phyloP scores from a whole-genome alignment of 2,797 vertebrate species.

The Rousettus madagascariensis region DNA sequence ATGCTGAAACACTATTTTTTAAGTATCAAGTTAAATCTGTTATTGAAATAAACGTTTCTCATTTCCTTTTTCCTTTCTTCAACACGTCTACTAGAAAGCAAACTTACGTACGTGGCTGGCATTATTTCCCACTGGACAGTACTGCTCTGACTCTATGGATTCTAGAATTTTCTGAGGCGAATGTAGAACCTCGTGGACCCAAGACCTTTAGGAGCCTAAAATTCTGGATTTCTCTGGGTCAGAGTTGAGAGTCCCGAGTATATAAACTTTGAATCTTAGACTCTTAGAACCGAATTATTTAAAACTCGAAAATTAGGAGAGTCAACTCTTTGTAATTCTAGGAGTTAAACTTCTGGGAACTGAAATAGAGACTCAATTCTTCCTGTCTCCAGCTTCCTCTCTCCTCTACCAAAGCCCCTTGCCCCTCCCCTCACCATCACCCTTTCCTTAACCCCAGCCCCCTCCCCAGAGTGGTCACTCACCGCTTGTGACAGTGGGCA shows the following conservation, averaged over 20 bases:
- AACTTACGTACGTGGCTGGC: neutral
- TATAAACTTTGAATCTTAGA: neutral
- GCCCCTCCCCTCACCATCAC: rapidly evolving
- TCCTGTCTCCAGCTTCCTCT: neutral
- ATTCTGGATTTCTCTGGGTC: neutral
- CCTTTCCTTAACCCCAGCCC: neutral
- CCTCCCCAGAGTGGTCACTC: slow-evolving; percentile 38
- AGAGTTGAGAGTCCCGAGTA: neutral
- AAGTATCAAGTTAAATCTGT: neutral
- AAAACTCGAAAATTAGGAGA: neutral
- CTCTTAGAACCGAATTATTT: neutral
- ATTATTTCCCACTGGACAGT: rapidly evolving
- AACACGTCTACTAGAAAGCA: neutral
- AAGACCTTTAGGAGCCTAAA: neutral
- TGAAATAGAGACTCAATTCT: neutral
- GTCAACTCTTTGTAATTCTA: neutral
- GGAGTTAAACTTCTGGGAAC: neutral
- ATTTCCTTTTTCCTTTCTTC: neutral
- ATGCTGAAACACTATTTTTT: neutral
- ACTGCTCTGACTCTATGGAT: neutral
- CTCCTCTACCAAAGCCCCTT: neutral
- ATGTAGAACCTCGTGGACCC: neutral
- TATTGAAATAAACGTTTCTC: neutral
- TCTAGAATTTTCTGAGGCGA: neutral
- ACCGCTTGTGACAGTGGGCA: slow-evolving; percentile 75